Evolutionary conservation across 2,888 invertebrate genomes (phyloP).

Genomic region (Rhagonycha lutea): DNA sequence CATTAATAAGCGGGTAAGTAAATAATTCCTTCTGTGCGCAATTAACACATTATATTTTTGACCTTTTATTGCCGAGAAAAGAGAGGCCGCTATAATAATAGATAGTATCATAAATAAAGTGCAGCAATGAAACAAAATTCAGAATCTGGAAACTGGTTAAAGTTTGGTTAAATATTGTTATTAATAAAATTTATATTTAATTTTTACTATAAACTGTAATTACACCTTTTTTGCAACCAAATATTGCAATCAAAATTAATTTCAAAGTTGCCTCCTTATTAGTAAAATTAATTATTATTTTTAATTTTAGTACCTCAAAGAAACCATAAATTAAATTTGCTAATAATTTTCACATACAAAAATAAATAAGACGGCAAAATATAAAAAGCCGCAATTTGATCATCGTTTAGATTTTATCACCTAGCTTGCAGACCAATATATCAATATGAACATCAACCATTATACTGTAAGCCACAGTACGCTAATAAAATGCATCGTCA

Average conservation of each 20-base stretch:
- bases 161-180: no score
- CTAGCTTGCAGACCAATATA: neutral
- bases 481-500: neutral
- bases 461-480: neutral
- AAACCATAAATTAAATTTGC: neutral
- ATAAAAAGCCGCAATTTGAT: neutral
- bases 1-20: neutral
- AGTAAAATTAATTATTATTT: neutral
- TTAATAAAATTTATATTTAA: no score
- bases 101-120: neutral
- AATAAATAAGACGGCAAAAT: neutral
- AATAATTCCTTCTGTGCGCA: neutral
- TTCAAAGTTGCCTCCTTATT: neutral
- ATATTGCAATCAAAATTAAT: no score
- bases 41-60: neutral
- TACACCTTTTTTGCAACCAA: no score
- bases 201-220: neutral
- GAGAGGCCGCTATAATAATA: neutral
- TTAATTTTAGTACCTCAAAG: neutral
- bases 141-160: neutral
- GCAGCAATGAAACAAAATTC: neutral
- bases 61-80: neutral
- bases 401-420: neutral
- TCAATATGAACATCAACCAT: neutral
- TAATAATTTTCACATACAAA: neutral